Conservation (phyloP, 2,797 vertebrate species). For the Meriones psammophilus region DNA sequence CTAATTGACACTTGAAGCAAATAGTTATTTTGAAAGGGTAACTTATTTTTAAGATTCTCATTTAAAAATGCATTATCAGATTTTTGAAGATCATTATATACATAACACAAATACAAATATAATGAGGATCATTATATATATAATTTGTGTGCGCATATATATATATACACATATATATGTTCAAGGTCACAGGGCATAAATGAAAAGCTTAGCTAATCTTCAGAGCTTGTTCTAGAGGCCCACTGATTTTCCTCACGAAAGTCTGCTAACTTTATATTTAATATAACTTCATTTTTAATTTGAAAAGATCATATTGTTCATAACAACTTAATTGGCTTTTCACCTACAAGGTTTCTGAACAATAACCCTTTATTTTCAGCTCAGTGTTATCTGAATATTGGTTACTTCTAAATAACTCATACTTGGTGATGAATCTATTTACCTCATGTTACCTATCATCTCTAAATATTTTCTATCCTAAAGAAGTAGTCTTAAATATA, state of each 20-base stretch:
- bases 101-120: background rate
- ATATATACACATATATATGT: background rate
- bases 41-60: conserved; percentile 8
- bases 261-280: background rate
- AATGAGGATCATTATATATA: background rate
- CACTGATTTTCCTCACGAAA: conserved; percentile 37
- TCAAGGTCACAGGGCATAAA: background rate
- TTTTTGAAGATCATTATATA: background rate
- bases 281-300: conserved; percentile 52
- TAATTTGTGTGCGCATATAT: background rate
- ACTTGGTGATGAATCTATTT: conserved; percentile 20
- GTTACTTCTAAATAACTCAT: conserved; percentile 42
- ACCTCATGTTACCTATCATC: background rate
- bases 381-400: background rate
- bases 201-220: conserved; percentile 30
- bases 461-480: conserved; percentile 53
- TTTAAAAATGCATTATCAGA: conserved; percentile 44
- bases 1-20: background rate
- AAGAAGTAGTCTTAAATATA: conserved; percentile 20
- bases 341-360: background rate
- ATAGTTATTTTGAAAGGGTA: conserved; percentile 42
- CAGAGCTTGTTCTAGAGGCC: background rate
- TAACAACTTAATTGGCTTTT: background rate
- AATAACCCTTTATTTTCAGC: background rate
- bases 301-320: background rate